phyloP scores from a whole-genome alignment of 2,888 invertebrate genomes.

The Bruchidius siliquastri region DNA sequence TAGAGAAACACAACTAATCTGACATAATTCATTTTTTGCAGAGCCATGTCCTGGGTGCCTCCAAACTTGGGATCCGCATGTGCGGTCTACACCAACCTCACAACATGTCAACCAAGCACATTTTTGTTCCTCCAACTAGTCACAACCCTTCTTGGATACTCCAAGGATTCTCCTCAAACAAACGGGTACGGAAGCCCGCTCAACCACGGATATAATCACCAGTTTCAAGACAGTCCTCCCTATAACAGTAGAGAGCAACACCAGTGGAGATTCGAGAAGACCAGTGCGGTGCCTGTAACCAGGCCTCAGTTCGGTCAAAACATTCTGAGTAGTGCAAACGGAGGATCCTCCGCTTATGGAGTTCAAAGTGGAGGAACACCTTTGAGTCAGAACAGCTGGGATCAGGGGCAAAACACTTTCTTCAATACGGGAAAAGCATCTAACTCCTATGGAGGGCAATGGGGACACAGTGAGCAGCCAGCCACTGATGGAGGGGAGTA shows the following conservation, averaged over 20 bases:
- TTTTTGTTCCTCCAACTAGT: constrained; percentile 58
- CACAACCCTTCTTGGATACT: constrained; percentile 52
- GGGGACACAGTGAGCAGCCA: constrained; percentile 6
- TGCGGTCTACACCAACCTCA: constrained; percentile 51
- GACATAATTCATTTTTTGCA: background rate
- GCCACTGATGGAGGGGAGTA: constrained; percentile 21
- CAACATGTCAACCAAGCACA: constrained; percentile 57
- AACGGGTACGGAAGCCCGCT: background rate
- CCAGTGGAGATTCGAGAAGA: background rate
- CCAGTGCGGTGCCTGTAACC: background rate
- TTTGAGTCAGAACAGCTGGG: background rate
- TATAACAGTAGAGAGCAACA: background rate
- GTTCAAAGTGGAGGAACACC: background rate
- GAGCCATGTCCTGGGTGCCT: constrained; percentile 50
- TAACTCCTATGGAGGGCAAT: background rate
- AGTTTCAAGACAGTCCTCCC: background rate
- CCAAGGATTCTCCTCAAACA: background rate
- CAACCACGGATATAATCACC: background rate
- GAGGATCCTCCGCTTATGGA: background rate
- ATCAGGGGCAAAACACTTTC: background rate
- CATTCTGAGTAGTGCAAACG: no score
- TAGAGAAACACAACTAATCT: background rate
- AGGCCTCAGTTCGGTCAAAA: no score
- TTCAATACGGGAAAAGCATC: background rate
- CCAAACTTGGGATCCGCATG: constrained; percentile 56